Evolutionary conservation across 2,113 vertebrate genomes (phyloP).

Genomic region (Dipodomys ordii): DNA sequence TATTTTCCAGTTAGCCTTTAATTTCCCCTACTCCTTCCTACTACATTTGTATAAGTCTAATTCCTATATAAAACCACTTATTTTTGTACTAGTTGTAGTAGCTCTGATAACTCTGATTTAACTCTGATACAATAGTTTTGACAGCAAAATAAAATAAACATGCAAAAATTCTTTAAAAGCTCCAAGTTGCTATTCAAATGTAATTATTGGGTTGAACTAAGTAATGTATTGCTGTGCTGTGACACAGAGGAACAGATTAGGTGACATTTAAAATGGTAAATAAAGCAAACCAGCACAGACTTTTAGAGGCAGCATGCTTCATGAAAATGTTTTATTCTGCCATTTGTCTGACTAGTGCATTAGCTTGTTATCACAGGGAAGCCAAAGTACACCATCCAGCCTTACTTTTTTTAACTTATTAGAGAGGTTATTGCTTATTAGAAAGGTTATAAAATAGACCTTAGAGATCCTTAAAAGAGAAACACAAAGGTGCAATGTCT

Average conservation of each 20-base stretch:
- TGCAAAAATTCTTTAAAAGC: conserved; percentile 51
- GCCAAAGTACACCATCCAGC: neutral
- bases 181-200: conserved; percentile 34
- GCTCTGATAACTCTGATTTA: conserved; percentile 41
- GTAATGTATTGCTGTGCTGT: neutral
- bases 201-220: conserved; percentile 59
- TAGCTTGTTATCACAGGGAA: conserved; percentile 40
- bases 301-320: neutral
- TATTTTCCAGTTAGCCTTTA: neutral
- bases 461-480: neutral
- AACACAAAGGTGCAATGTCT: too few species aligned
- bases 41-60: neutral
- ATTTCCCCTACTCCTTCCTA: neutral
- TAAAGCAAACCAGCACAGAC: neutral
- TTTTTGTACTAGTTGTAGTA: conserved; percentile 16
- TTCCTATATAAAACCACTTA: conserved; percentile 5
- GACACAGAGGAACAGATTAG: neutral
- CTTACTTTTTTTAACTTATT: conserved; percentile 22
- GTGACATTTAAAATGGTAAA: conserved; percentile 39
- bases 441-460: neutral
- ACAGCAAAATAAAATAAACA: conserved; percentile 51
- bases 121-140: conserved; percentile 51
- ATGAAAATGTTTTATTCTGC: conserved; percentile 37
- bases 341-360: conserved; percentile 37
- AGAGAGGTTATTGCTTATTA: neutral